phyloP scores from a whole-genome alignment of 2,797 vertebrate species.

The Esox masquinongy region DNA sequence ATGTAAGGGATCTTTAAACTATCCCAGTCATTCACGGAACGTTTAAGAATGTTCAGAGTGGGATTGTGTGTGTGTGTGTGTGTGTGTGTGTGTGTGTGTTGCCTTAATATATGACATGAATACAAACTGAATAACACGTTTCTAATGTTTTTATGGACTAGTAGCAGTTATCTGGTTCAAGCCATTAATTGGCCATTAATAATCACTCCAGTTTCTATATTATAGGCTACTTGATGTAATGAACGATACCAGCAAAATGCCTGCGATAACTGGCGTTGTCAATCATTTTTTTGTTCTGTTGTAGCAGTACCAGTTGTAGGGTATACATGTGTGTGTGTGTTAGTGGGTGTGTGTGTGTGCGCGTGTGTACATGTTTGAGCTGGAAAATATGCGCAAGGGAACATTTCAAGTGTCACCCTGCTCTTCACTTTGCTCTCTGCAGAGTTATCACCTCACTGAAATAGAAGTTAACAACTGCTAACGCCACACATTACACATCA shows the following conservation, averaged over 20 bases:
- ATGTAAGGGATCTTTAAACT: conserved; percentile 56
- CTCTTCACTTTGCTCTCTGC: conserved; percentile 20
- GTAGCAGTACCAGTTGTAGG: background rate
- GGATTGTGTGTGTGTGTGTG: conserved; percentile 44
- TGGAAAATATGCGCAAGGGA: conserved; percentile 43
- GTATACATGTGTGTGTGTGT: background rate
- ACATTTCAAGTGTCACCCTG: conserved; percentile 44
- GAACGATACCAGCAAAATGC: no score
- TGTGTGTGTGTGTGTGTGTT: background rate
- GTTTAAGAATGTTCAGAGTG: conserved; percentile 44
- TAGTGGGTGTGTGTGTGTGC: no score
- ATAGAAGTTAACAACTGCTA: conserved; percentile 31
- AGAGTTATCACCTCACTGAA: conserved; percentile 40
- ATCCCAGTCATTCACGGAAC: conserved; percentile 53
- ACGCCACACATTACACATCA: background rate
- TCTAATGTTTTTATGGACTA: no score
- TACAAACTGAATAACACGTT: no score
- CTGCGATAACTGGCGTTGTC: no score
- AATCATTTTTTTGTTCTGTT: no score
- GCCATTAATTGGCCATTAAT: no score
- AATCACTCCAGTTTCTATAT: no score
- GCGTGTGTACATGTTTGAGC: conserved; percentile 32
- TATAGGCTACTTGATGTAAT: no score
- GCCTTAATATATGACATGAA: no score
- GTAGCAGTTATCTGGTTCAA: no score